Percentiles rank a stretch among this genome's conserved stretches.
Evolutionary conservation across 2,888 invertebrate species (phyloP).

Genomic region (Acanthosepion pharaonis): DNA sequence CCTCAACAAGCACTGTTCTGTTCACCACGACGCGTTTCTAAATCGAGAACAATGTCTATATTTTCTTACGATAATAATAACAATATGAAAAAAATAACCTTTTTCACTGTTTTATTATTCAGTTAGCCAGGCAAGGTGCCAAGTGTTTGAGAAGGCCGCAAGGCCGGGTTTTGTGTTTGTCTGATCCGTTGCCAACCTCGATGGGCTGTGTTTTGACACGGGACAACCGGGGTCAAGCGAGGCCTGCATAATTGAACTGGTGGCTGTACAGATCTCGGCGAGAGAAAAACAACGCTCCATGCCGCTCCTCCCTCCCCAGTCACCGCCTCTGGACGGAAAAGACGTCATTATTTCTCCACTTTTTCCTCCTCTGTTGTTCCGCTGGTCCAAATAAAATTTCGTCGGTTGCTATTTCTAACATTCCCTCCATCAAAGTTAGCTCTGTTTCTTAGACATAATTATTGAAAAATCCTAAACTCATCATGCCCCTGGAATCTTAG

Average conservation of each 20-base stretch:
- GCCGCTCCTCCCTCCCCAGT: neutral
- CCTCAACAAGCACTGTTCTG: neutral
- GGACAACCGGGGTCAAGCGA: neutral
- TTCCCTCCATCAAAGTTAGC: neutral
- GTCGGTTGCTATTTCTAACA: neutral
- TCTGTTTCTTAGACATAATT: neutral
- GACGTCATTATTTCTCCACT: neutral
- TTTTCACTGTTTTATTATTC: neutral
- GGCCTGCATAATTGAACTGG: neutral
- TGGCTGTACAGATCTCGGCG: neutral
- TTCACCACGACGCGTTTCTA: neutral
- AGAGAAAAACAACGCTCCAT: slow-evolving; percentile 11
- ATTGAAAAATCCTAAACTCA: too few species aligned
- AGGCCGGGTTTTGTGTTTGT: neutral
- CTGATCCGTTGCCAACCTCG: neutral
- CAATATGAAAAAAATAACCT: neutral
- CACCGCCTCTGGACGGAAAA: neutral
- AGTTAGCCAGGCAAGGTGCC: neutral
- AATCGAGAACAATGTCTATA: neutral
- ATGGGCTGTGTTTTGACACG: neutral
- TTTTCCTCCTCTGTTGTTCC: neutral
- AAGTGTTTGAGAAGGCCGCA: neutral
- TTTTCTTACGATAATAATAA: neutral
- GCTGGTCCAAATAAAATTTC: neutral
- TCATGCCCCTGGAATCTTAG: too few species aligned